Percentiles rank a stretch among this genome's conserved stretches.
These are phyloP conservation scores for Tridacna gigas DNA, from an alignment of 2,888 invertebrate species.

Conservation along the genomic window DNA sequence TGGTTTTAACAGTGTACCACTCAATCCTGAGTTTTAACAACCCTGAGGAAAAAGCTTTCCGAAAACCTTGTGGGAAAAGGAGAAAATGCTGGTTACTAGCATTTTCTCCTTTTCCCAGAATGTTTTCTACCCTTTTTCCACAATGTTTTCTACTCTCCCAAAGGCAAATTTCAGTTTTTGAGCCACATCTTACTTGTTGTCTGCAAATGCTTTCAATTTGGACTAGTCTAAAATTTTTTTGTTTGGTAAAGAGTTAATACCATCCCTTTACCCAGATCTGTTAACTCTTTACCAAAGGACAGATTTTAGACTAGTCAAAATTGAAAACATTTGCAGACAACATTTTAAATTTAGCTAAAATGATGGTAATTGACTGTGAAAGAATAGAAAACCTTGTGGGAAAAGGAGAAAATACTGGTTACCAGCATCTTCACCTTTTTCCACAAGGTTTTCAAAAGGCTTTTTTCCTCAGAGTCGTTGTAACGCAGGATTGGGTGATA, in stretches of 20 bases:
- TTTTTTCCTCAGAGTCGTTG: too few species aligned
- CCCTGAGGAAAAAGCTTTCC: not conserved
- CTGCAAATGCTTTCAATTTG: not conserved
- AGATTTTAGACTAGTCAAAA: too few species aligned
- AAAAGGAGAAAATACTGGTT: too few species aligned
- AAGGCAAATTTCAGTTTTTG: not conserved
- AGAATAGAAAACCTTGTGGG: too few species aligned
- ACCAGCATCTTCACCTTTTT: too few species aligned
- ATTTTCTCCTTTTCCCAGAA: slow-evolving; percentile 5
- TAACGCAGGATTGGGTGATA: too few species aligned
- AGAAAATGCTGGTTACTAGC: not conserved
- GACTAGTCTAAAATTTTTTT: not conserved
- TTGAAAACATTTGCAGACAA: too few species aligned
- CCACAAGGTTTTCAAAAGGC: too few species aligned
- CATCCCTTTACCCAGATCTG: not conserved
- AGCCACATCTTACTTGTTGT: not conserved
- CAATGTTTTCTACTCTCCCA: not conserved
- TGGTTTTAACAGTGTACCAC: too few species aligned
- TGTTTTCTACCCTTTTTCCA: not conserved
- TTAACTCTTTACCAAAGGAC: too few species aligned
- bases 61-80: not conserved
- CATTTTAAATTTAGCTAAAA: too few species aligned
- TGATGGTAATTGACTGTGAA: too few species aligned
- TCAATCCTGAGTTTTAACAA: not conserved
- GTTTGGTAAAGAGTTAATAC: not conserved